Evolutionary conservation across 1,140 invertebrate species (phyloP), one percentile per base, ranked within the genome.

Genomic region (Drosophila persimilis): DNA sequence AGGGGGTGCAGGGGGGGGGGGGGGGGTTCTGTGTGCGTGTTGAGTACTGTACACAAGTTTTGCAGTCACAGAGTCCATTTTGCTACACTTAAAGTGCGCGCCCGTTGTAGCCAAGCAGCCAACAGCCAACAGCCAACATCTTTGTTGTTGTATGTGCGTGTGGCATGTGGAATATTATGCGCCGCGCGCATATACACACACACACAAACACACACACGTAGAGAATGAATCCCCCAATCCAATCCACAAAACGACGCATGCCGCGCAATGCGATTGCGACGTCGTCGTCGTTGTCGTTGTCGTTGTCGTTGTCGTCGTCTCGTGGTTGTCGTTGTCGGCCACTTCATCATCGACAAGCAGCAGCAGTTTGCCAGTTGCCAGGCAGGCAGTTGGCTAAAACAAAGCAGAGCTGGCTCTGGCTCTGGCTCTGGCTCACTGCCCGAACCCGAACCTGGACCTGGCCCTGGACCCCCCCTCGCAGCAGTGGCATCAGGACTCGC

Each of bases 261-360:
- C 66, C 66, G 66, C 66, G 64, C 64, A 65, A 70, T 58, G 56
- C 56, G 56, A 58, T 39, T 70, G 71, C 71, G 70, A 65, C 71
- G 60, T 53, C 71, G 71, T 74, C 63, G 71, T 52, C 51, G 53
- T 60, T 62, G 17, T 35, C 63, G 17, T 17, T 17, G 17, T 35
- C 63, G 17, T 17, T 17, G 17, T 17, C 17, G 43, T 50, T 62
- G 51, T 26, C 63, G 63, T 69, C 65, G 65, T 69, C 65, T 64
- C 74, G 60, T 77, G 55, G 60, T 66, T 65, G 61, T 52, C 71
- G 71, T 80, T 76, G 69, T 75, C 80, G 77, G 73, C 52, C 67
- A 80, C 80, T 85, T 85, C 76, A 84, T 84, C 80, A 84, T 84
- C 80, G 80, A 84, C 80, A 79, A 84, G 80, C 80, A 73, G 74